Evolutionary conservation across 2,797 vertebrate species (phyloP).

Genomic region (Vipera ursinii): DNA sequence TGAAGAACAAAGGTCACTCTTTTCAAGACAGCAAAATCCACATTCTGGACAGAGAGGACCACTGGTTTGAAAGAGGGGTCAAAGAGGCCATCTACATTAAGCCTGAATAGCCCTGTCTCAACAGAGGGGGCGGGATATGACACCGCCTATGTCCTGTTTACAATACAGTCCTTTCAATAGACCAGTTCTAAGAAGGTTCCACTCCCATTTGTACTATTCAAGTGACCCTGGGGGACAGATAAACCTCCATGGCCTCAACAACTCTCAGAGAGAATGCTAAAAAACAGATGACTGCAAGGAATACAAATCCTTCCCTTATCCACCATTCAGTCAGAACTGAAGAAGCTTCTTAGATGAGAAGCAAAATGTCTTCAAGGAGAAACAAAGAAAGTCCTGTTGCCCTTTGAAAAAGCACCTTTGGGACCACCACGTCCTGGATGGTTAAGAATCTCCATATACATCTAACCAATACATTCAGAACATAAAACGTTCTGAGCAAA

Average conservation of each 20-base stretch:
- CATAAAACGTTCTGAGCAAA: too few relatives aligned
- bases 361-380: background rate
- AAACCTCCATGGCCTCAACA: background rate
- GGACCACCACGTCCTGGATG: background rate
- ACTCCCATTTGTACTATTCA: background rate
- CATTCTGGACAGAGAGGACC: background rate
- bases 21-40: background rate
- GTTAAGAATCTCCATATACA: background rate
- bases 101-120: background rate
- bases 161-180: background rate
- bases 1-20: background rate
- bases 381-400: background rate
- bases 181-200: background rate
- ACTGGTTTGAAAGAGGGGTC: background rate
- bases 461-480: too few relatives aligned
- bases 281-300: background rate
- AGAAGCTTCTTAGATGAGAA: background rate
- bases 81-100: background rate
- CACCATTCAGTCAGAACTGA: background rate
- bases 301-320: background rate
- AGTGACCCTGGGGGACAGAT: background rate
- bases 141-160: background rate
- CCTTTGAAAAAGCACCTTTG: background rate
- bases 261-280: background rate
- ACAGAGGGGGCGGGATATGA: background rate